These are phyloP conservation scores for Sula dactylatra DNA, from an alignment of 2,113 vertebrate species.

Conservation along the genomic window DNA sequence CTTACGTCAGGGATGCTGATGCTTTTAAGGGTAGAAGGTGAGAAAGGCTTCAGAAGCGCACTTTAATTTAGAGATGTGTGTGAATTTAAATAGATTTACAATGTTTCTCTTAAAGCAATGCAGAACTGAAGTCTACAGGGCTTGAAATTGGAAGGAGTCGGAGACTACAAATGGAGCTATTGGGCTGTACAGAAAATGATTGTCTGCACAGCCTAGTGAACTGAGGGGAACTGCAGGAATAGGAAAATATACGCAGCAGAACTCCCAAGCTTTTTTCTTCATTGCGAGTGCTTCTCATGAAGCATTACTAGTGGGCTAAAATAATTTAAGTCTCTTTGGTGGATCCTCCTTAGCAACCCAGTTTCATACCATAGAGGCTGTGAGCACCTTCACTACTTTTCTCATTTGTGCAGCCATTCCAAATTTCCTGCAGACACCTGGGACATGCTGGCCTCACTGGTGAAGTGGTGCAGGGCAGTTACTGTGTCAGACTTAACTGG, in stretches of 20 bases:
- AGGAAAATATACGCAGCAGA: neutral
- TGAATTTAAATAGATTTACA: neutral
- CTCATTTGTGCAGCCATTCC: neutral
- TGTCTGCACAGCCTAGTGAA: slow-evolving; percentile 27
- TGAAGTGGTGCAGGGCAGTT: neutral
- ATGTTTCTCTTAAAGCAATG: neutral
- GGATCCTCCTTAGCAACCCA: neutral
- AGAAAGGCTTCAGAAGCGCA: neutral
- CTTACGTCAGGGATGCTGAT: neutral
- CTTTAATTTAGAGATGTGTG: neutral
- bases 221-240: neutral
- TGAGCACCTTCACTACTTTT: neutral
- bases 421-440: neutral
- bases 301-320: neutral
- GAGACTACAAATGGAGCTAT: slow-evolving; percentile 16
- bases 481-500: neutral
- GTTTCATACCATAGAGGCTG: neutral
- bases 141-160: slow-evolving; percentile 41
- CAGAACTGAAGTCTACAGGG: neutral
- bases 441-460: neutral
- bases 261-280: neutral
- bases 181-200: slow-evolving; percentile 37
- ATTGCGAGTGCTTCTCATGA: neutral
- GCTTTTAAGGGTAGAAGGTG: neutral
- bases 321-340: neutral